These are phyloP conservation scores for Hyphantria cunea DNA, from an alignment of 1,140 invertebrate genomes.

Conservation along the genomic window DNA sequence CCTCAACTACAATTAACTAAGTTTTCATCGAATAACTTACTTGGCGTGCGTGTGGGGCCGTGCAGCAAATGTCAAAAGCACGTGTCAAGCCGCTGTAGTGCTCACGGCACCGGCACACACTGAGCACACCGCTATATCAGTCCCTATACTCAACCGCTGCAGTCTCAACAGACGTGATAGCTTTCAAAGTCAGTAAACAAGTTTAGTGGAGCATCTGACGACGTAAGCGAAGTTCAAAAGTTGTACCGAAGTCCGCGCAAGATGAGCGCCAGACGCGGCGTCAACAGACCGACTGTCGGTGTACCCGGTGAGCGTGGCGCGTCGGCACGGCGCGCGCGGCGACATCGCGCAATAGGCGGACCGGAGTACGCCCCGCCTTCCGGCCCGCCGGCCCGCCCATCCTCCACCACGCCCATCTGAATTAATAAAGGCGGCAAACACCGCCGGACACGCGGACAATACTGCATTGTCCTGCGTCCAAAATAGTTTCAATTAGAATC, in stretches of 20 bases:
- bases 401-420: conserved; percentile 66
- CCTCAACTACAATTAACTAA: neutral
- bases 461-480: conserved; percentile 75
- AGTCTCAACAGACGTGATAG: neutral
- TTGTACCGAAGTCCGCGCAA: conserved; percentile 41
- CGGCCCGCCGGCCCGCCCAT: conserved; percentile 62
- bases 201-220: conserved; percentile 28
- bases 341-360: conserved; percentile 60
- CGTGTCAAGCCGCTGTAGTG: conserved; percentile 22
- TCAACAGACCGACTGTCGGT: conserved; percentile 66
- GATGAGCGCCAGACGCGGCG: conserved; percentile 66
- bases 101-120: conserved; percentile 34
- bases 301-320: neutral
- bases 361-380: conserved; percentile 48
- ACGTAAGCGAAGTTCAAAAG: conserved; percentile 53
- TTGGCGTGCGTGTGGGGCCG: conserved; percentile 69
- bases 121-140: conserved; percentile 8
- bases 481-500: conserved; percentile 81
- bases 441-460: conserved; percentile 79
- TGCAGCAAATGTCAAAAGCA: conserved; percentile 40
- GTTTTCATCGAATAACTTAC: conserved; percentile 50
- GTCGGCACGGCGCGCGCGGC: conserved; percentile 37
- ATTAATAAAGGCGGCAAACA: conserved; percentile 81
- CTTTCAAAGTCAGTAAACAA: conserved; percentile 31
- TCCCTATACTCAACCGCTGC: conserved; percentile 2